Evolutionary conservation across 2,888 invertebrate genomes (phyloP).

Genomic region (Epinotia bilunana): DNA sequence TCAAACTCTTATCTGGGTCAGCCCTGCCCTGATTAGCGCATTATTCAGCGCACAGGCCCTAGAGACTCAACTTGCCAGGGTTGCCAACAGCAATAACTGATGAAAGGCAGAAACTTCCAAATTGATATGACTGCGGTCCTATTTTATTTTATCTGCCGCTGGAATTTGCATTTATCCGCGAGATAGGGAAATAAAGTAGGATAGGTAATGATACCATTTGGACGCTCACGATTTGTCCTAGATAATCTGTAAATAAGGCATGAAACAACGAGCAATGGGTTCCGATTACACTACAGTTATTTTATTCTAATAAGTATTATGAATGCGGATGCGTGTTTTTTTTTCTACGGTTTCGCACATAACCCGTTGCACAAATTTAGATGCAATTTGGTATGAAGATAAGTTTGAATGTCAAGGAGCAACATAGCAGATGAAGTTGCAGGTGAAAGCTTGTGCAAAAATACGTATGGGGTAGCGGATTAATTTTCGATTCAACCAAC

Average conservation of each 20-base stretch:
- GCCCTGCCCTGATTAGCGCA: slow-evolving; percentile 31
- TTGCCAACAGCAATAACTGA: slow-evolving; percentile 17
- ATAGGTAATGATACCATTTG: neutral
- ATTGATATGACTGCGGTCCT: neutral
- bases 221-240: neutral
- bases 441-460: too few relatives aligned
- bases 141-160: slow-evolving; percentile 14
- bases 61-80: slow-evolving; percentile 30
- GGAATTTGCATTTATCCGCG: neutral
- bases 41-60: slow-evolving; percentile 28
- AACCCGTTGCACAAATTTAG: neutral
- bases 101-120: slow-evolving; percentile 19
- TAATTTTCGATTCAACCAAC: neutral
- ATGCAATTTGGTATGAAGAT: neutral
- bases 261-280: neutral
- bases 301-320: neutral
- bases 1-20: slow-evolving; percentile 37
- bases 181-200: neutral
- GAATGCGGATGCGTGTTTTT: neutral
- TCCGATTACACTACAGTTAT: neutral
- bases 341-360: neutral
- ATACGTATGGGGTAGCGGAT: too few relatives aligned
- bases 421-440: too few relatives aligned
- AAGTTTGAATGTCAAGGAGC: too few relatives aligned
- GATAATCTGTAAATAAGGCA: too few relatives aligned